phyloP scores from a whole-genome alignment of 2,113 vertebrate genomes.

The Melanerpes formicivorus region DNA sequence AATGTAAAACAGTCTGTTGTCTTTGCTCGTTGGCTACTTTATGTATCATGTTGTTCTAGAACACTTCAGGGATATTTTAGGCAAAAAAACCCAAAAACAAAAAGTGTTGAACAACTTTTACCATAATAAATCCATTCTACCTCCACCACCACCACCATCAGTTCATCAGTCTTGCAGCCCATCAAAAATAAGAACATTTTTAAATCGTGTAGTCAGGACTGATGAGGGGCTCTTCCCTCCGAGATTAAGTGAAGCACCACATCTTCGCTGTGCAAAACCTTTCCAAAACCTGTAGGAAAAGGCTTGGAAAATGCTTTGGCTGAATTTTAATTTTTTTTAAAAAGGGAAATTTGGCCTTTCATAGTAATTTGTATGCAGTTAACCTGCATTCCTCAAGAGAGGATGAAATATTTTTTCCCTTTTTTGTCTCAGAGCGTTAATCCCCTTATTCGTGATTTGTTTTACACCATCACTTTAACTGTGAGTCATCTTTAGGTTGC shows the following conservation, averaged over 20 bases:
- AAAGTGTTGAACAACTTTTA: background rate
- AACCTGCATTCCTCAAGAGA: background rate
- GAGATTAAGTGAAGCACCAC: background rate
- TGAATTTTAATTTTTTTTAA: background rate
- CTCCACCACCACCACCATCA: background rate
- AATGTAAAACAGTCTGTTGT: background rate
- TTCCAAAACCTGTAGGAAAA: background rate
- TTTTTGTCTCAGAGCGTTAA: background rate
- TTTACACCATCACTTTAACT: background rate
- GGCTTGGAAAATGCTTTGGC: background rate
- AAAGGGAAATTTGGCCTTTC: background rate
- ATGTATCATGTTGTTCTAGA: background rate
- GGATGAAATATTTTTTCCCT: background rate
- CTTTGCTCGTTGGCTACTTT: background rate
- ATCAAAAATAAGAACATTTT: background rate
- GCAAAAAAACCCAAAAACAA: background rate
- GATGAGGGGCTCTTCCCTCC: background rate
- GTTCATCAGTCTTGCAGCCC: background rate
- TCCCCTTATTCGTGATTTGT: background rate
- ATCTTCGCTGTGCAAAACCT: background rate
- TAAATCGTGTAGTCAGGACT: background rate
- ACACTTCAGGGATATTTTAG: background rate
- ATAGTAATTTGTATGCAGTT: background rate
- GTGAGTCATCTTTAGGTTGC: background rate
- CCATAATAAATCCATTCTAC: background rate